Conservation (phyloP, 2,888 invertebrate species). For the Aplocera efformata region DNA sequence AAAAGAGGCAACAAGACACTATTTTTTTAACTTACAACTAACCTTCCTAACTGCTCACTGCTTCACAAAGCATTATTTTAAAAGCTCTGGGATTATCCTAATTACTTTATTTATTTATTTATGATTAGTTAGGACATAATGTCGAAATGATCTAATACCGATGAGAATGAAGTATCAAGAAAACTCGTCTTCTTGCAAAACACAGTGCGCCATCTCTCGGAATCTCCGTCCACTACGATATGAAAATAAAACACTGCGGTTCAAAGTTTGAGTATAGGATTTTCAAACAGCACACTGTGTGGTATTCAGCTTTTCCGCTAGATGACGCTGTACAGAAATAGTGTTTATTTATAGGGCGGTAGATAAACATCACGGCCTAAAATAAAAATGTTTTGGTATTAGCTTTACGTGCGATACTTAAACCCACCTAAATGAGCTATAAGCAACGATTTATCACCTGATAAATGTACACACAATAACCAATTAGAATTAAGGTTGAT, state of each 20-base stretch:
- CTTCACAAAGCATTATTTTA: too few relatives aligned
- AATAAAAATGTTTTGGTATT: conserved; percentile 19
- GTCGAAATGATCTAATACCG: too few relatives aligned
- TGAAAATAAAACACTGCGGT: background rate
- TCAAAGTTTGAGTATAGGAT: conserved; percentile 16
- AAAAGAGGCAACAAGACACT: too few relatives aligned
- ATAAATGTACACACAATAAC: too few relatives aligned
- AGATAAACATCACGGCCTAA: conserved; percentile 8
- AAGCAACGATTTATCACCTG: conserved; percentile 6
- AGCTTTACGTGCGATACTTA: conserved; percentile 3
- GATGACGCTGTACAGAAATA: conserved; percentile 19
- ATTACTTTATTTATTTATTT: too few relatives aligned
- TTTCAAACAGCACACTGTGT: background rate
- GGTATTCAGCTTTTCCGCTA: conserved; percentile 3
- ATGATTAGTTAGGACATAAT: too few relatives aligned
- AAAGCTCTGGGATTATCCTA: too few relatives aligned
- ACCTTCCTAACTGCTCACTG: too few relatives aligned
- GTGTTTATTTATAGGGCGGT: conserved; percentile 3
- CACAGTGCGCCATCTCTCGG: conserved; percentile 20
- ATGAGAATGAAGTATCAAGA: too few relatives aligned
- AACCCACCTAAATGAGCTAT: conserved; percentile 9
- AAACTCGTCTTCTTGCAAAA: too few relatives aligned
- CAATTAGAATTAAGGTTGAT: too few relatives aligned
- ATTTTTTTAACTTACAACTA: too few relatives aligned
- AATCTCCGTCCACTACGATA: conserved; percentile 2